Evolutionary conservation across 2,888 invertebrate genomes (phyloP).

Genomic region (Lepidocyrtoides sp.): DNA sequence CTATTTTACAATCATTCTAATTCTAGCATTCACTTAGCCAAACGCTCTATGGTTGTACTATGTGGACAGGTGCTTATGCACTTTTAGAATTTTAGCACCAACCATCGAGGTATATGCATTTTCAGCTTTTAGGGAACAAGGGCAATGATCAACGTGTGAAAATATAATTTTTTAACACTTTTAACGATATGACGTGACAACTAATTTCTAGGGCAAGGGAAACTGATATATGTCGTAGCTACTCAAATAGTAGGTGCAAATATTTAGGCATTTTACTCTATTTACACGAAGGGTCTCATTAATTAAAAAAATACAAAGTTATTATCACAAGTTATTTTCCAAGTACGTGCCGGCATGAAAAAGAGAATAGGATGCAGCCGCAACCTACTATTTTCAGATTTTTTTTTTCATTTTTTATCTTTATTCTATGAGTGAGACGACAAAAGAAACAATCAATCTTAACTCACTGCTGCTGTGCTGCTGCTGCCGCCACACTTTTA

Average conservation of each 20-base stretch:
- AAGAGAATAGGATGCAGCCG: not conserved
- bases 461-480: too few species aligned
- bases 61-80: not conserved
- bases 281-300: not conserved
- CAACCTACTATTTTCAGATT: too few species aligned
- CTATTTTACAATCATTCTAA: conserved; percentile 2
- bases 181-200: conserved; percentile 2
- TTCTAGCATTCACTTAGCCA: not conserved
- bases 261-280: too few species aligned
- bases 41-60: not conserved
- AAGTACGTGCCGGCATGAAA: not conserved
- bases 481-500: too few species aligned
- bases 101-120: not conserved
- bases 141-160: conserved; percentile 49
- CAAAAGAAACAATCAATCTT: too few species aligned
- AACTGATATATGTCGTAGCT: not conserved
- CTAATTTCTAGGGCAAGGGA: conserved; percentile 33
- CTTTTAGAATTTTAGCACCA: too few species aligned
- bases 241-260: too few species aligned
- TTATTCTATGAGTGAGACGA: too few species aligned
- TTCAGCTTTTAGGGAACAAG: not conserved
- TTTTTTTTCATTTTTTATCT: too few species aligned
- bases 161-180: not conserved
- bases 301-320: not conserved
- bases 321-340: not conserved